These are phyloP conservation scores for Cyclina sinensis DNA, from an alignment of 1,140 invertebrate species.

Conservation along the genomic window DNA sequence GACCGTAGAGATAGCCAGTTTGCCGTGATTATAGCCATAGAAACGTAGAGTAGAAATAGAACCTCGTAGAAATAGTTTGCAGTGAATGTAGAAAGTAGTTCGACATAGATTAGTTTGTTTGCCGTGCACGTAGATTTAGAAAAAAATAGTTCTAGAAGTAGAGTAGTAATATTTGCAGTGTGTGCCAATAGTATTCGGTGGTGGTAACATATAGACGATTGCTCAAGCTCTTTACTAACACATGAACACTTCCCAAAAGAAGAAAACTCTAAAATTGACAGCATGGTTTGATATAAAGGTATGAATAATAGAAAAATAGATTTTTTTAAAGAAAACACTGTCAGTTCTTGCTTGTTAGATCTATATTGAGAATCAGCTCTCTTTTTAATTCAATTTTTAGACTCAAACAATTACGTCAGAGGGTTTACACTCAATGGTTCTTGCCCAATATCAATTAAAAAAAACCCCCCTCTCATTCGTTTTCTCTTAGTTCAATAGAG, in stretches of 20 bases:
- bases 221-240: conserved; percentile 19
- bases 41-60: neutral
- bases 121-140: conserved; percentile 24
- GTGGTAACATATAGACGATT: conserved; percentile 1
- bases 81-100: conserved; percentile 46
- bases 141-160: neutral
- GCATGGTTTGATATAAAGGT: too few species aligned
- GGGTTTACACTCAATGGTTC: too few species aligned
- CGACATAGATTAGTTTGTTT: conserved; percentile 22
- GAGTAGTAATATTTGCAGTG: neutral
- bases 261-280: too few species aligned
- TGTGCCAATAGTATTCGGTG: neutral
- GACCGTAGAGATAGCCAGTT: conserved; percentile 28
- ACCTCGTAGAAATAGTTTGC: conserved; percentile 12
- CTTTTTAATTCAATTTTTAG: too few species aligned
- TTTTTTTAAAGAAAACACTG: too few species aligned
- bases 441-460: too few species aligned
- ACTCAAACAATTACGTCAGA: too few species aligned
- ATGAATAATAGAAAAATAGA: too few species aligned
- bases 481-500: too few species aligned
- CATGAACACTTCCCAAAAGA: neutral
- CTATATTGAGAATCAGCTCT: too few species aligned
- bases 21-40: conserved; percentile 11
- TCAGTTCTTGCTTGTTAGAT: too few species aligned
- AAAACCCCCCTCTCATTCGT: too few species aligned